These are phyloP conservation scores for Podarcis lilfordi DNA, from an alignment of 2,797 vertebrate species.

Conservation along the genomic window DNA sequence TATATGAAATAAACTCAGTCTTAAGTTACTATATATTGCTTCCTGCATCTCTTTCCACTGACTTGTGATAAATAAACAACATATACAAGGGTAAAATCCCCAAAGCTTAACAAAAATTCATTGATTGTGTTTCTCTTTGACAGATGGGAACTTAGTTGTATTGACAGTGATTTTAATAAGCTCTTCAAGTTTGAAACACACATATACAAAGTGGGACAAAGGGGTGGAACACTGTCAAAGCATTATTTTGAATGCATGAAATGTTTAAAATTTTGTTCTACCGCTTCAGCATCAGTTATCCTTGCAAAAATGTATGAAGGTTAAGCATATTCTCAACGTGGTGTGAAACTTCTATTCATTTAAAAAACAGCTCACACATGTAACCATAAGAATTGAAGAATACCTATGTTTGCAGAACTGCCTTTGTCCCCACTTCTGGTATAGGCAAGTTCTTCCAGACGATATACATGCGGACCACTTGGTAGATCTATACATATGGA, in stretches of 20 bases:
- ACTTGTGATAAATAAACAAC: conserved; percentile 29
- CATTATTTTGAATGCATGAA: background rate
- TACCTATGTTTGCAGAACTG: conserved; percentile 88
- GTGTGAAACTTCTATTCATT: background rate
- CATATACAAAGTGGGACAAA: background rate
- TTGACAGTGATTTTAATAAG: background rate
- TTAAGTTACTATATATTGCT: background rate
- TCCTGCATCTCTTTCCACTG: background rate
- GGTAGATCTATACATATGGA: conserved; percentile 80
- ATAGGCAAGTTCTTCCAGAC: conserved; percentile 87
- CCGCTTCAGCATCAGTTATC: background rate
- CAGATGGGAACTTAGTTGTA: background rate
- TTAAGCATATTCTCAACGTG: background rate
- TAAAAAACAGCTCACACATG: background rate
- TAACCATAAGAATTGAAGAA: conserved; percentile 35
- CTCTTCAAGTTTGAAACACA: background rate
- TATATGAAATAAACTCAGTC: too few species aligned
- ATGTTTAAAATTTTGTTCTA: background rate
- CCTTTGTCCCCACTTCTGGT: conserved; percentile 89
- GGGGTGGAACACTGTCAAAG: background rate
- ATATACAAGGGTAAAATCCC: conserved; percentile 32
- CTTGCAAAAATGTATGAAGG: background rate
- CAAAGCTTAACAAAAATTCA: conserved; percentile 36
- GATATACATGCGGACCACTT: conserved; percentile 81
- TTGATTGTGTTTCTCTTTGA: background rate